phyloP scores from a whole-genome alignment of 2,888 invertebrate species.

The Drosophila prostipennis region DNA sequence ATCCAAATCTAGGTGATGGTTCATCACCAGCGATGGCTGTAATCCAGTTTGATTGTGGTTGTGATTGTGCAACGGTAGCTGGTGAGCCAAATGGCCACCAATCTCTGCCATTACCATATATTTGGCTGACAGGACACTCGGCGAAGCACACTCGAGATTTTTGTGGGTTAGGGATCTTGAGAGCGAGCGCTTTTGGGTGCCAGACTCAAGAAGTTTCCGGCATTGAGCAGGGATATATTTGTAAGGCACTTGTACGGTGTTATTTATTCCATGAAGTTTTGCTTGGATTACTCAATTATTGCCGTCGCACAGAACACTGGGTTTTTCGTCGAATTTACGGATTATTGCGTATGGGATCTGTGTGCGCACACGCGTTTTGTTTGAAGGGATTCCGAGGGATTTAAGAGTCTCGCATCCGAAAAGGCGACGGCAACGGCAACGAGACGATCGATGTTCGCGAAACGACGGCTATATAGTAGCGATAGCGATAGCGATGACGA shows the following conservation, averaged over 20 bases:
- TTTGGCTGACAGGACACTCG: conserved; percentile 81
- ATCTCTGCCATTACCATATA: conserved; percentile 89
- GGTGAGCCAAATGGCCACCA: conserved; percentile 88
- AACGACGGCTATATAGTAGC: conserved; percentile 17
- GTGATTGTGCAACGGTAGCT: conserved; percentile 86
- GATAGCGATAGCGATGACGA: conserved; percentile 23
- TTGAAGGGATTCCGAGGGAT: not conserved
- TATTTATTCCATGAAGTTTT: conserved; percentile 8
- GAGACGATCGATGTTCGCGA: conserved; percentile 13
- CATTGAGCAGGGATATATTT: conserved; percentile 41
- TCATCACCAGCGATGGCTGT: conserved; percentile 87
- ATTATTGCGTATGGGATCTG: not conserved
- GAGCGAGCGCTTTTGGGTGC: conserved; percentile 8
- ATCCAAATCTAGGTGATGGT: conserved; percentile 85
- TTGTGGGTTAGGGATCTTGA: conserved; percentile 18
- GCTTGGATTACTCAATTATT: not conserved
- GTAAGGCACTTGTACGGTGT: conserved; percentile 61
- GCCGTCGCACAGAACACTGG: conserved; percentile 13
- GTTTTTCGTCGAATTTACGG: conserved; percentile 24
- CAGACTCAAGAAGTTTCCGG: conserved; percentile 35
- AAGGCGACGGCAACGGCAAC: conserved; percentile 56
- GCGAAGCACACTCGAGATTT: conserved; percentile 61
- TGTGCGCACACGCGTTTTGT: conserved; percentile 3
- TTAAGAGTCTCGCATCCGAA: conserved; percentile 58
- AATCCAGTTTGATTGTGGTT: conserved; percentile 85